Evolutionary conservation across 2,113 vertebrate species (phyloP).

Genomic region (Steatornis caripensis): DNA sequence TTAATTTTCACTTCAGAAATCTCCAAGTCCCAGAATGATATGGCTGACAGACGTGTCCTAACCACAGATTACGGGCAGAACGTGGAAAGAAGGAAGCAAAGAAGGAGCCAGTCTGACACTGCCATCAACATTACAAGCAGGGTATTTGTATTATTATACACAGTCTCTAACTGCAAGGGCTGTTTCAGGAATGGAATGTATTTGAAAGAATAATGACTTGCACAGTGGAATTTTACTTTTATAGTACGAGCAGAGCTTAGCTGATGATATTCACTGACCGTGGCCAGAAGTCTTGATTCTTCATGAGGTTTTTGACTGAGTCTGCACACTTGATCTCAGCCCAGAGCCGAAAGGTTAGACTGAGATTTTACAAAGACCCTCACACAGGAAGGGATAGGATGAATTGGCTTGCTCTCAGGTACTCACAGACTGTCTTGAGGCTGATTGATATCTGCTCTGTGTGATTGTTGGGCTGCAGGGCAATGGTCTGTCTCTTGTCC

Average conservation of each 20-base stretch:
- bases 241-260: not conserved
- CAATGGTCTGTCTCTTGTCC: not conserved
- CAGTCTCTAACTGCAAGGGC: not conserved
- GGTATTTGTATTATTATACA: slow-evolving; percentile 34
- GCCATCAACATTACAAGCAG: slow-evolving; percentile 76
- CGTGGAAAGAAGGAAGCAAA: slow-evolving; percentile 38
- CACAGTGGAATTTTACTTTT: not conserved
- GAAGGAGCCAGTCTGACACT: slow-evolving; percentile 87
- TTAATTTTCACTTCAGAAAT: slow-evolving; percentile 75
- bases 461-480: not conserved
- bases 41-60: slow-evolving; percentile 74
- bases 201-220: not conserved
- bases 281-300: not conserved
- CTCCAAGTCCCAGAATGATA: slow-evolving; percentile 88
- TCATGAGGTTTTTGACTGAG: not conserved
- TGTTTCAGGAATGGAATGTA: not conserved
- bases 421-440: not conserved
- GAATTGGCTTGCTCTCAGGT: not conserved
- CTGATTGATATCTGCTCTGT: not conserved
- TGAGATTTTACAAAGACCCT: not conserved
- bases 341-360: not conserved
- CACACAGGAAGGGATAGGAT: too few species aligned
- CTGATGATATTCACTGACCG: not conserved
- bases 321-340: not conserved
- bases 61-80: slow-evolving; percentile 44